phyloP scores from a whole-genome alignment of 2,113 vertebrate species.

The human (Homo sapiens) region GRCh38 chr16:88407001-88407500 shows the following conservation, averaged over 20 bases:
- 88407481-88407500: not conserved
- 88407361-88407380: not conserved
- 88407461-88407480: accelerated
- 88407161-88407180: not conserved
- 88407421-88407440: not conserved
- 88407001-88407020: not conserved
- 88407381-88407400: not conserved
- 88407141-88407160: not conserved
- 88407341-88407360: no score
- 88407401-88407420: not conserved
- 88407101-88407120: not conserved
- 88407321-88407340: not conserved
- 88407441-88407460: accelerated
- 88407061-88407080: accelerated
- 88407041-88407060: not conserved
- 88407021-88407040: no score
- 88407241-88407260: not conserved
- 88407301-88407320: not conserved
- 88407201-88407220: not conserved
- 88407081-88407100: not conserved
- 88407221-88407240: not conserved
- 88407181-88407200: not conserved
- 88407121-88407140: not conserved
- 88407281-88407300: not conserved
- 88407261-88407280: not conserved